Evolutionary conservation across 2,888 invertebrate species (phyloP).

Genomic region (Oeneis ivallda): DNA sequence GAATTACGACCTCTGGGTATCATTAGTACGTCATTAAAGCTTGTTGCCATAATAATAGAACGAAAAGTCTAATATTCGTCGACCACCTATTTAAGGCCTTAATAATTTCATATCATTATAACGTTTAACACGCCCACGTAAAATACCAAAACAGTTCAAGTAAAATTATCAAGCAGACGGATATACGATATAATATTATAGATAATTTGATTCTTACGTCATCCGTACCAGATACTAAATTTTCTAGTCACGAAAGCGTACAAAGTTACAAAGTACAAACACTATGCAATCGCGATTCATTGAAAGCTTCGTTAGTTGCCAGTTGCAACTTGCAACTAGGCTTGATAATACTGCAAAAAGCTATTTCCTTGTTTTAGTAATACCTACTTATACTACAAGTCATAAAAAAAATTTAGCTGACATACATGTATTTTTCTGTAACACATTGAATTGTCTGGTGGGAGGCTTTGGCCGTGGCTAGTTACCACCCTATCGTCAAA

Average conservation of each 20-base stretch:
- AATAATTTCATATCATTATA: conserved; percentile 34
- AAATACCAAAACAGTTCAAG: conserved; percentile 32
- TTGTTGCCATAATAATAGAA: conserved; percentile 26
- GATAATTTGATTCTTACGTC: conserved; percentile 36
- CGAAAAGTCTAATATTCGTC: conserved; percentile 19
- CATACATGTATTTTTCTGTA: too few species aligned
- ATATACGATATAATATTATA: conserved; percentile 28
- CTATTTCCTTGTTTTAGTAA: neutral
- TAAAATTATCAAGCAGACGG: conserved; percentile 33
- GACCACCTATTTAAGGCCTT: conserved; percentile 25
- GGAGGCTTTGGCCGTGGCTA: too few species aligned
- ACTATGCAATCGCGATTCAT: conserved; percentile 30
- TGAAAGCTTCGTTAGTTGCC: conserved; percentile 14
- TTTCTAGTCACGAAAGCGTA: conserved; percentile 35
- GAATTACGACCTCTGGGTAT: too few species aligned
- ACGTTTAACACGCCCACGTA: conserved; percentile 33
- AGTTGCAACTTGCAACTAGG: neutral
- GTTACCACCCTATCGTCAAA: too few species aligned
- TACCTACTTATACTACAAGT: too few species aligned
- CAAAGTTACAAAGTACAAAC: conserved; percentile 26
- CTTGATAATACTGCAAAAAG: conserved; percentile 1
- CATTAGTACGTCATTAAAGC: neutral
- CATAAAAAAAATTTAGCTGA: too few species aligned
- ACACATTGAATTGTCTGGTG: too few species aligned
- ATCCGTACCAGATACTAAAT: conserved; percentile 32